phyloP scores from a whole-genome alignment of 2,888 invertebrate species.

The Adela reaumurella region DNA sequence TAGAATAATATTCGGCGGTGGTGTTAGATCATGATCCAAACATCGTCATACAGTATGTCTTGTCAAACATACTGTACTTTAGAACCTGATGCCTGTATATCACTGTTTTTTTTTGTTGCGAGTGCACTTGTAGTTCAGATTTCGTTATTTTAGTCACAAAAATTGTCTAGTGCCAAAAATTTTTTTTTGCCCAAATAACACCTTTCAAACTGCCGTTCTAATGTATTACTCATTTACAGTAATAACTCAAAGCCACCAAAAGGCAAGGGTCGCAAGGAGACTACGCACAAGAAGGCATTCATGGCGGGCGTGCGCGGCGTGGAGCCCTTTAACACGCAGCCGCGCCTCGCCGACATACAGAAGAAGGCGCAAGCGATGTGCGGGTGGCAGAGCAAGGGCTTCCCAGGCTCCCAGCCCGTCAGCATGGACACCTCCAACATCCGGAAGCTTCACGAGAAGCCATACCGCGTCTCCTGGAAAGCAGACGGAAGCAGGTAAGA shows the following conservation, averaged over 20 bases:
- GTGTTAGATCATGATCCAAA: too few relatives aligned
- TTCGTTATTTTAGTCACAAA: too few relatives aligned
- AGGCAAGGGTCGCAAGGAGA: slow-evolving; percentile 49
- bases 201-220: too few relatives aligned
- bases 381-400: slow-evolving; percentile 73
- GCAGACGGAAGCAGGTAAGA: slow-evolving; percentile 92
- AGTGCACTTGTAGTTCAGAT: too few relatives aligned
- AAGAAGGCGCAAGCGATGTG: slow-evolving; percentile 73
- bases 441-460: slow-evolving; percentile 67
- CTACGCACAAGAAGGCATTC: slow-evolving; percentile 66
- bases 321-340: slow-evolving; percentile 61
- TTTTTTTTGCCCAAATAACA: too few relatives aligned
- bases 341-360: slow-evolving; percentile 63
- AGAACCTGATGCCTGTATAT: too few relatives aligned
- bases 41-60: too few relatives aligned
- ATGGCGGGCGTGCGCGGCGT: slow-evolving; percentile 88
- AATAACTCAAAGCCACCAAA: slow-evolving; percentile 15
- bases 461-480: slow-evolving; percentile 98
- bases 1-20: too few relatives aligned
- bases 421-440: slow-evolving; percentile 90
- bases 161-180: too few relatives aligned
- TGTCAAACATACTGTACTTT: too few relatives aligned
- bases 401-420: slow-evolving; percentile 96
- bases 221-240: slow-evolving; percentile 4
- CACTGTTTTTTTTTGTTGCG: too few relatives aligned